Base-by-base conservation (phyloP, 2,113 vertebrate species). In the Lonchura striata region DNA sequence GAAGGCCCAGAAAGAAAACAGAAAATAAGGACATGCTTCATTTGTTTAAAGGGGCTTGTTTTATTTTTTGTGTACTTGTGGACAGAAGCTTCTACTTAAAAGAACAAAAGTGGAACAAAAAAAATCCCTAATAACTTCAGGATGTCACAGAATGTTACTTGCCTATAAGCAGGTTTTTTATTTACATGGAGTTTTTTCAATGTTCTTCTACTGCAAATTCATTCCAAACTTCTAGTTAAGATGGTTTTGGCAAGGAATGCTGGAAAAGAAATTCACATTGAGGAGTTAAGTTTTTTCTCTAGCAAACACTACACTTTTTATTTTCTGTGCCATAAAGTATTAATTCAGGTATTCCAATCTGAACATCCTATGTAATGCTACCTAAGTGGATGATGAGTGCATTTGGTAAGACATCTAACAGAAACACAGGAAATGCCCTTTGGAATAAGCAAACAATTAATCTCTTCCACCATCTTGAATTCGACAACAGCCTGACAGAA, bases 21-120 rank as follows among this genome's bases (percentile, higher is more conserved):
- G 96, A 97, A 98, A 98, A 98, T 95, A 97, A 95, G 95, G 97
- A 97, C 95, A 96, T 93, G 95, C 95, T 98, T 98, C 95, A 98
- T 98, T 98, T 95, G 70, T 97, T 97, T 98, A 93, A 96, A 88
- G 88, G 74, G 88, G 53, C 81, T 97, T 97, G 95, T 95, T 98
- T 97, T 97, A 56, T 63, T 94, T 98, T 97, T 88, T 82, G 91
- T 76, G 61, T 84, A 94, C 94, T 94, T 97, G 94, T 86, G 95
- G 97, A 96, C 98, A 98, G 97, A 97, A 97, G 98, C 96, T 98
- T 98, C 97, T 95, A 97, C 94, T 98, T 98, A 97, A 95, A 97
- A 97, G 97, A 98, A 98, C 92, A 97, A 98, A 98, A 97, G 90
- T 90, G 88, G 95, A 97, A 97, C 66, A 52, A 79, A 82, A 95